phyloP scores from a whole-genome alignment of 2,113 vertebrate genomes.

The Odocoileus virginianus region DNA sequence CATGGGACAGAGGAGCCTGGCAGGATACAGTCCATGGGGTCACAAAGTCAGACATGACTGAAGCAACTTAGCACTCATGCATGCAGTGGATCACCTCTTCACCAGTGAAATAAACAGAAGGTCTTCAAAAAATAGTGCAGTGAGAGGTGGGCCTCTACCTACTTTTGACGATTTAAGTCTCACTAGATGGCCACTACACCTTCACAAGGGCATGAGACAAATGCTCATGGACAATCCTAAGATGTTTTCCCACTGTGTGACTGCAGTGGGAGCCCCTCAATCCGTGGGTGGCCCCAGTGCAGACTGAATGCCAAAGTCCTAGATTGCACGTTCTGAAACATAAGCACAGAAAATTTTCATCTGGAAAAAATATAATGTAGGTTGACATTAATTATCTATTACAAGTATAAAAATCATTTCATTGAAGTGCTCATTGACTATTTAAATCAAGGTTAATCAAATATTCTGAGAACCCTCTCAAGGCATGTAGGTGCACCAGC shows the following conservation, averaged over 20 bases:
- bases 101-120: background rate
- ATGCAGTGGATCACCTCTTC: background rate
- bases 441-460: background rate
- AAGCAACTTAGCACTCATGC: background rate
- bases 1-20: background rate
- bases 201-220: background rate
- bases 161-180: background rate
- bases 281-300: fast-evolving
- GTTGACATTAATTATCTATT: background rate
- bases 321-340: background rate
- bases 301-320: background rate
- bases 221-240: background rate
- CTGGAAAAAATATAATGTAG: background rate
- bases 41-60: background rate
- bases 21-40: background rate
- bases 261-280: too few relatives aligned
- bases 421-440: background rate
- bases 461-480: background rate
- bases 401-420: background rate
- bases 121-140: background rate
- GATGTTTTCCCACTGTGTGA: too few relatives aligned
- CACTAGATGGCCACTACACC: too few relatives aligned
- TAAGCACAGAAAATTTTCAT: background rate
- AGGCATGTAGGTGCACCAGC: too few relatives aligned
- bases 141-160: background rate